phyloP scores from a whole-genome alignment of 1,140 invertebrate species.

The Cydia pomonella region DNA sequence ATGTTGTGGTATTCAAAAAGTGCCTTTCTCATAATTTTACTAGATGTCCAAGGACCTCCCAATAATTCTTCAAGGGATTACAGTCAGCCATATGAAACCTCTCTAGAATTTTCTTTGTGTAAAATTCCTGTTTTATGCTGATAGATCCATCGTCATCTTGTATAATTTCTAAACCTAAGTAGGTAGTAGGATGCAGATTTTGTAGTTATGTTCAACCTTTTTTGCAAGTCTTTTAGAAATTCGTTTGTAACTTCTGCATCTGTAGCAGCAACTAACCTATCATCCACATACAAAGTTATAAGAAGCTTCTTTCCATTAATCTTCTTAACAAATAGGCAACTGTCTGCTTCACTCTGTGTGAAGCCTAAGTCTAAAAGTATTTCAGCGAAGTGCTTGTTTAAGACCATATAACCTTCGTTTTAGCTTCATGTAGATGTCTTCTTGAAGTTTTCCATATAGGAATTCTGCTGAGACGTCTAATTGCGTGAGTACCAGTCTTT shows the following conservation, averaged over 20 bases:
- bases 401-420: slow-evolving; percentile 59
- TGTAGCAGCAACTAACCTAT: background rate
- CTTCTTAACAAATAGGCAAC: slow-evolving; percentile 53
- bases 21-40: too few relatives aligned
- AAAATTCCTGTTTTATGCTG: slow-evolving; percentile 54
- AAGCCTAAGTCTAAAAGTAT: slow-evolving; percentile 54
- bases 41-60: too few relatives aligned
- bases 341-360: slow-evolving; percentile 53
- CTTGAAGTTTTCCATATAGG: slow-evolving; percentile 60
- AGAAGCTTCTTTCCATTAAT: slow-evolving; percentile 26
- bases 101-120: slow-evolving; percentile 56
- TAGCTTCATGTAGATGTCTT: slow-evolving; percentile 24
- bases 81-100: slow-evolving; percentile 57
- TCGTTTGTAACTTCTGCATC: slow-evolving; percentile 38
- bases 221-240: slow-evolving; percentile 41
- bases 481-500: slow-evolving; percentile 36
- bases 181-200: slow-evolving; percentile 47
- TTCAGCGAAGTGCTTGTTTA: slow-evolving; percentile 53
- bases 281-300: too few relatives aligned
- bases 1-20: too few relatives aligned
- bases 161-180: slow-evolving; percentile 53
- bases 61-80: too few relatives aligned
- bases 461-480: slow-evolving; percentile 58
- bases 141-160: slow-evolving; percentile 37
- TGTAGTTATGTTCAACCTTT: slow-evolving; percentile 49